A percentile compares a stretch with the other conserved stretches of the same genome.
Evolutionary conservation across 1,140 invertebrate genomes (phyloP).

Genomic region (Lepidurus arcticus): DNA sequence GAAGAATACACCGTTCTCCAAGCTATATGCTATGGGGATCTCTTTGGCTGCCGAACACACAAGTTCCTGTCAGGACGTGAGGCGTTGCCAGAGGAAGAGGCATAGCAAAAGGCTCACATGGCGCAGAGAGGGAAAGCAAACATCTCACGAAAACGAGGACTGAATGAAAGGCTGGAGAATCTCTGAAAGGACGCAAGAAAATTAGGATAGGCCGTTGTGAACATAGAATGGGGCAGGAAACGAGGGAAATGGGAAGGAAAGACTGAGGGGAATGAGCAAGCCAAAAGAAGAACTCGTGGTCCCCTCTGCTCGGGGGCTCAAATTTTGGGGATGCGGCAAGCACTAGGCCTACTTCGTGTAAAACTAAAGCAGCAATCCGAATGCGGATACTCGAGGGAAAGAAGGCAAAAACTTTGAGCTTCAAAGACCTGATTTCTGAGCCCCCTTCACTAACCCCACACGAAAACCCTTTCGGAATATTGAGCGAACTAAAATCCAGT

Average conservation of each 20-base stretch:
- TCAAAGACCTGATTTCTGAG: not conserved
- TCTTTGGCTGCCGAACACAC: too few relatives aligned
- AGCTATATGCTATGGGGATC: too few relatives aligned
- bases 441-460: too few relatives aligned
- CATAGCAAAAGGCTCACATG: not conserved
- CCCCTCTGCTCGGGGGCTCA: not conserved
- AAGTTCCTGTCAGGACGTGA: too few relatives aligned
- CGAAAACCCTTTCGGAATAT: too few relatives aligned
- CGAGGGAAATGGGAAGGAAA: too few relatives aligned
- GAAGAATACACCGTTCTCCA: too few relatives aligned
- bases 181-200: not conserved
- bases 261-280: not conserved
- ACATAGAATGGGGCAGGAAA: not conserved
- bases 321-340: not conserved
- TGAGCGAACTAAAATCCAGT: too few relatives aligned
- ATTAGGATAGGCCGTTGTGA: not conserved
- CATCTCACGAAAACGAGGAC: not conserved
- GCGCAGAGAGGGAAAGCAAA: not conserved
- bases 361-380: not conserved
- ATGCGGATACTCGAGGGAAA: not conserved
- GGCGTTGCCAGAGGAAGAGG: not conserved
- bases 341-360: not conserved
- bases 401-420: not conserved
- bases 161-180: not conserved
- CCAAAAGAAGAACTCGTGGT: constrained; percentile 7